phyloP scores from a whole-genome alignment of 2,797 vertebrate species.

The Pangasius sanitwongsei region DNA sequence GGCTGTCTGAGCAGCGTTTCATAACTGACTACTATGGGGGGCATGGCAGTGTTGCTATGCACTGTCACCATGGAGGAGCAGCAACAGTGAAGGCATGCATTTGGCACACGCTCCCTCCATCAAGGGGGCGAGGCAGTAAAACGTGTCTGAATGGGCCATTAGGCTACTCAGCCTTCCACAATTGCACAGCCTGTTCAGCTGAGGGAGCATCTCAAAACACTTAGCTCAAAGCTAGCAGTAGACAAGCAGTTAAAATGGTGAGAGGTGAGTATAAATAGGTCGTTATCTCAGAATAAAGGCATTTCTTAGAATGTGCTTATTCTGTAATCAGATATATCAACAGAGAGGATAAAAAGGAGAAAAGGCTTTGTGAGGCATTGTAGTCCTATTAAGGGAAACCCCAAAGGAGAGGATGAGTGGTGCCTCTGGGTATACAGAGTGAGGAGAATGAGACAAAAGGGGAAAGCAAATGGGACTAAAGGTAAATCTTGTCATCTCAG shows the following conservation, averaged over 20 bases:
- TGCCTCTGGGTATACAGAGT: constrained; percentile 26
- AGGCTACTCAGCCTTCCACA: constrained; percentile 43
- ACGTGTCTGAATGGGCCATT: constrained; percentile 18
- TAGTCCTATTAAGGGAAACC: constrained; percentile 39
- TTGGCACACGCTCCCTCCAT: constrained; percentile 41
- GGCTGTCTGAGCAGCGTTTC: constrained; percentile 54
- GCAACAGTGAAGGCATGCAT: constrained; percentile 43
- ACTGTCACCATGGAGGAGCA: constrained; percentile 44
- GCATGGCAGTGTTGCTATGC: constrained; percentile 56
- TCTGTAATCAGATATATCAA: constrained; percentile 27
- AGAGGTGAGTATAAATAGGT: not conserved
- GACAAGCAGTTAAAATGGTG: not conserved
- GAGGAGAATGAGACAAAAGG: constrained; percentile 7
- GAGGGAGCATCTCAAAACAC: constrained; percentile 47
- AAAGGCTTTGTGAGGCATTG: constrained; percentile 1
- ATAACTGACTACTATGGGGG: constrained; percentile 61
- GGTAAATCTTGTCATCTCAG: constrained; percentile 50
- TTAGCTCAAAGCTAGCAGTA: not conserved
- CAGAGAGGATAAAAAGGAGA: constrained; percentile 6
- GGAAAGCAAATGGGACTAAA: constrained; percentile 26
- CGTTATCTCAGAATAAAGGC: not conserved
- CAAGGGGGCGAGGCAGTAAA: constrained; percentile 52
- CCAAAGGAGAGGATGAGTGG: constrained; percentile 24
- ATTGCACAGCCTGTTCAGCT: constrained; percentile 42
- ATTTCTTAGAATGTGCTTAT: not conserved